These are phyloP conservation scores for Salticus scenicus DNA, from an alignment of 2,888 invertebrate genomes.

Conservation along the genomic window DNA sequence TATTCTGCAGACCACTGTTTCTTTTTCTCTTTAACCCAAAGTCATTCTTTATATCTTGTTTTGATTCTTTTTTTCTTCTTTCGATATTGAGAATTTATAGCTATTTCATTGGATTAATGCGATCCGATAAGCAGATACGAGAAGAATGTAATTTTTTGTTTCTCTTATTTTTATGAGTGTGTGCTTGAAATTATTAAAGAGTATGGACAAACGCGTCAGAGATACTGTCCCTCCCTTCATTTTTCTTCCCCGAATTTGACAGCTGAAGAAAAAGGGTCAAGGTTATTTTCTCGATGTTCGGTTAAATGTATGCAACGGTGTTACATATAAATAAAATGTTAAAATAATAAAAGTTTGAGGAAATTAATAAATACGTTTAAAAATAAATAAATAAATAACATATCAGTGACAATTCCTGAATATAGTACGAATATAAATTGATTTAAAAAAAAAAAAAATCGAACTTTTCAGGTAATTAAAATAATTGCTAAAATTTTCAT, in stretches of 20 bases:
- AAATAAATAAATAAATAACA: too few relatives aligned
- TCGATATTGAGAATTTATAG: slow-evolving; percentile 58
- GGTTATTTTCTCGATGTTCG: neutral
- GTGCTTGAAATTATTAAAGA: slow-evolving; percentile 58
- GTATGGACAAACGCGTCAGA: neutral
- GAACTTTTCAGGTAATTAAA: too few relatives aligned
- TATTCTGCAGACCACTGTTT: slow-evolving; percentile 27
- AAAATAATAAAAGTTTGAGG: too few relatives aligned
- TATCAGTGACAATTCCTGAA: too few relatives aligned
- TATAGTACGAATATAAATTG: too few relatives aligned
- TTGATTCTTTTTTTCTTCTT: slow-evolving; percentile 14
- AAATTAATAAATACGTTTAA: too few relatives aligned
- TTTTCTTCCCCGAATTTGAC: neutral
- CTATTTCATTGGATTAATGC: slow-evolving; percentile 65
- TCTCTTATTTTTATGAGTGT: neutral
- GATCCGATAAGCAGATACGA: slow-evolving; percentile 51
- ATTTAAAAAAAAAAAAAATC: too few relatives aligned
- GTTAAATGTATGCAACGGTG: slow-evolving; percentile 8
- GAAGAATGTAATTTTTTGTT: slow-evolving; percentile 43
- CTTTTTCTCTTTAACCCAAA: slow-evolving; percentile 32
- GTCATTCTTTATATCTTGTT: slow-evolving; percentile 59
- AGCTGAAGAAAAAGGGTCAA: slow-evolving; percentile 10
- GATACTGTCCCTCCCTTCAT: neutral
- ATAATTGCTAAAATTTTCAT: too few relatives aligned
- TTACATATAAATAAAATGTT: neutral